Conservation (phyloP, 2,797 vertebrate genomes). For the Crenichthys baileyi region DNA sequence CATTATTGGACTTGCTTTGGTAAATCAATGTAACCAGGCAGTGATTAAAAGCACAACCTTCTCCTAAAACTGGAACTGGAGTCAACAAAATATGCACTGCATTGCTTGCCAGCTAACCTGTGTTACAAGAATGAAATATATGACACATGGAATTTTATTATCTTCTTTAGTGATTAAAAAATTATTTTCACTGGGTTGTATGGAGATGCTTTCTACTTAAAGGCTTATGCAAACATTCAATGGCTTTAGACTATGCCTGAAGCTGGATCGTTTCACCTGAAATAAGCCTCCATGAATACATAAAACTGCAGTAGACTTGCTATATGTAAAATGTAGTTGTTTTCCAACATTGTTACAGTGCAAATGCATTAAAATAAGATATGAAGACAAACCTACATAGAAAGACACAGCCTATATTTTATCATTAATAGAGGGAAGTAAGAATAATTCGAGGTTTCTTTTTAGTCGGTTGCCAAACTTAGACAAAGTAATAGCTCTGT, state of each 20-base stretch:
- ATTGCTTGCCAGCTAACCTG: neutral
- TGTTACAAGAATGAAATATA: neutral
- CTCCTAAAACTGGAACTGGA: neutral
- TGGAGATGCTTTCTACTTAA: neutral
- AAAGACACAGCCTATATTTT: neutral
- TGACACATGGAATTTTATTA: neutral
- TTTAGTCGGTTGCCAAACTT: too few species aligned
- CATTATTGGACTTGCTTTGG: constrained; percentile 13
- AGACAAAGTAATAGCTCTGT: too few species aligned
- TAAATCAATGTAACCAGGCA: constrained; percentile 26
- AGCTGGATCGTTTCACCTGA: neutral
- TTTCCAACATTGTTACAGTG: neutral
- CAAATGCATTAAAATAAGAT: neutral
- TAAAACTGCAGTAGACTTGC: neutral
- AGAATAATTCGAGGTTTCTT: too few species aligned
- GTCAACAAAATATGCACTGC: neutral
- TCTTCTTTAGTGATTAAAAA: neutral
- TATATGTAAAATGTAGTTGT: neutral
- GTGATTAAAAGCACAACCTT: constrained; percentile 11
- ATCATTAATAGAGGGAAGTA: too few species aligned
- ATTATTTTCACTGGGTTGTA: neutral
- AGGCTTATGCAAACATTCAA: neutral
- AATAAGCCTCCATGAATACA: neutral
- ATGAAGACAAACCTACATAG: neutral
- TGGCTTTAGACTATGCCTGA: neutral